Conservation (phyloP, 2,888 invertebrate genomes). For the Acleris cristana region DNA sequence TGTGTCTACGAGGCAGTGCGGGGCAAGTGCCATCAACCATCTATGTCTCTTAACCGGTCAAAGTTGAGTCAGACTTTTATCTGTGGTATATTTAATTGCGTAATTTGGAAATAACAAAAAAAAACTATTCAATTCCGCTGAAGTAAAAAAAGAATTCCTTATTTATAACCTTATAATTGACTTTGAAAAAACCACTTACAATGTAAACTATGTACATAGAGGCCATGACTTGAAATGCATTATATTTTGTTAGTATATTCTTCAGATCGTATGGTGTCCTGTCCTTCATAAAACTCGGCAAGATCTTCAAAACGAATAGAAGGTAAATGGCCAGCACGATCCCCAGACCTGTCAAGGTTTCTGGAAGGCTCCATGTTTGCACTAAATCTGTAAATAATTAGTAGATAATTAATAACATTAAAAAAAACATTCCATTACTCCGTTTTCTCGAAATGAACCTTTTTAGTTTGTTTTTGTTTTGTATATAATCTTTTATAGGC, state of each 20-base stretch:
- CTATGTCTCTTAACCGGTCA: no score
- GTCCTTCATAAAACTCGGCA: conserved; percentile 88
- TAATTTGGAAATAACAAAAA: no score
- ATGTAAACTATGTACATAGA: conserved; percentile 84
- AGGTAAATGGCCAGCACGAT: conserved; percentile 86
- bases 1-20: no score
- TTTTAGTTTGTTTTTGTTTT: no score
- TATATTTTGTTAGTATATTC: conserved; percentile 86
- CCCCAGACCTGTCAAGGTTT: conserved; percentile 54
- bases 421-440: neutral
- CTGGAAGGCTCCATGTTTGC: conserved; percentile 60
- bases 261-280: conserved; percentile 86
- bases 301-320: conserved; percentile 85
- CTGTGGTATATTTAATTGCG: no score
- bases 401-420: neutral
- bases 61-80: no score
- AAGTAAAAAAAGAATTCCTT: no score
- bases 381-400: conserved; percentile 51
- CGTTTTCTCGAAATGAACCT: no score
- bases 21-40: no score
- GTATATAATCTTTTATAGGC: no score
- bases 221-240: conserved; percentile 86
- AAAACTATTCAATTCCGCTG: no score
- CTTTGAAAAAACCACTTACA: conserved; percentile 67
- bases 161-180: no score